A percentile compares a stretch with the other conserved stretches of the same genome.
Evolutionary conservation across 2,888 invertebrate genomes (phyloP).

Genomic region (Eupithecia vulgata): DNA sequence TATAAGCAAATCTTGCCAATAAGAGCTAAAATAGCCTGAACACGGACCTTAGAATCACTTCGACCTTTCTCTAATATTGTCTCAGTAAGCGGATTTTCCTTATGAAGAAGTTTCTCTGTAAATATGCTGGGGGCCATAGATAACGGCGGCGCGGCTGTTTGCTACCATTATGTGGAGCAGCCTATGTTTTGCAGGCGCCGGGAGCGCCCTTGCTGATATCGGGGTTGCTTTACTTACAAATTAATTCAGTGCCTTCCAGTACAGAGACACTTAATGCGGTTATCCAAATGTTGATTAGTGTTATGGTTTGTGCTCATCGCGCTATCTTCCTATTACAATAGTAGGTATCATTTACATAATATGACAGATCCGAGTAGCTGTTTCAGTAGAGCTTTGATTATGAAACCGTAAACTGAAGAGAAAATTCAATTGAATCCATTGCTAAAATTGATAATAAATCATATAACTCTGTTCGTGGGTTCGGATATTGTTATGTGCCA

Average conservation of each 20-base stretch:
- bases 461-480: constrained; percentile 29
- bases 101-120: constrained; percentile 17
- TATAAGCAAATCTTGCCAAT: constrained; percentile 11
- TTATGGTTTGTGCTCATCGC: background rate
- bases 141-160: constrained; percentile 8
- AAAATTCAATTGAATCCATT: background rate
- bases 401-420: background rate
- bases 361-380: background rate
- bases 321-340: background rate
- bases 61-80: constrained; percentile 12
- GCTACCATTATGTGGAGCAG: constrained; percentile 2
- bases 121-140: constrained; percentile 11
- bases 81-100: constrained; percentile 14
- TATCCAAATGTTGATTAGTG: background rate
- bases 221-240: background rate
- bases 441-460: constrained; percentile 24
- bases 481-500: constrained; percentile 42
- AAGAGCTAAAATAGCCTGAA: constrained; percentile 4
- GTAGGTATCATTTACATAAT: background rate
- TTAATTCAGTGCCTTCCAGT: background rate
- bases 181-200: constrained; percentile 6
- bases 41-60: constrained; percentile 10
- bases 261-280: background rate
- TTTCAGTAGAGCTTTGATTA: background rate
- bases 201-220: constrained; percentile 1